Conservation (phyloP, 1,140 invertebrate species). For the Periplaneta americana region DNA sequence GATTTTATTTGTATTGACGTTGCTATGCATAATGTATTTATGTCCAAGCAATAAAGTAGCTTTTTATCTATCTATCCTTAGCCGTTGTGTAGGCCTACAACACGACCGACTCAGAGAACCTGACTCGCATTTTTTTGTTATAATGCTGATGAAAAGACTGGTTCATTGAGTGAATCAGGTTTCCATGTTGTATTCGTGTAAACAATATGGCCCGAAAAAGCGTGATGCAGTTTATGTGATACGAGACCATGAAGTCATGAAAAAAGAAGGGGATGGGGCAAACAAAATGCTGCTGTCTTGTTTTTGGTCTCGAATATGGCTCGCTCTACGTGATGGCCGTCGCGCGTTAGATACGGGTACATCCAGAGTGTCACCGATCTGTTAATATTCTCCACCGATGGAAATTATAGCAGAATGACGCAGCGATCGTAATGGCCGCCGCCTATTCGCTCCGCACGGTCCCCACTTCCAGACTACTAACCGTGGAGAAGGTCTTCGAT, state of each 20-base stretch:
- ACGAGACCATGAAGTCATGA: background rate
- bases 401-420: slow-evolving; percentile 8
- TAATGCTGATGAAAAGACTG: too few species aligned
- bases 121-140: too few species aligned
- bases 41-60: too few species aligned
- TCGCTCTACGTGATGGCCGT: background rate
- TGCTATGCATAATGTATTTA: too few species aligned
- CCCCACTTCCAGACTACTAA: background rate
- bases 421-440: slow-evolving; percentile 1
- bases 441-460: slow-evolving; percentile 1
- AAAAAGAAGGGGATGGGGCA: too few species aligned
- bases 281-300: background rate
- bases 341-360: background rate
- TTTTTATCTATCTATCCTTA: too few species aligned
- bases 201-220: too few species aligned
- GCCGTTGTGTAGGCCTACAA: too few species aligned
- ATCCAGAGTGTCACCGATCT: background rate
- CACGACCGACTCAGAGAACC: too few species aligned
- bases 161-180: too few species aligned
- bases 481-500: background rate
- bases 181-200: background rate
- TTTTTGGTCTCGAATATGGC: background rate
- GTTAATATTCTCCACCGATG: background rate
- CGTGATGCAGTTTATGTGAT: background rate
- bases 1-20: too few species aligned